Base-by-base conservation (phyloP, 2,113 vertebrate genomes). In the Ceyx melanurus region DNA sequence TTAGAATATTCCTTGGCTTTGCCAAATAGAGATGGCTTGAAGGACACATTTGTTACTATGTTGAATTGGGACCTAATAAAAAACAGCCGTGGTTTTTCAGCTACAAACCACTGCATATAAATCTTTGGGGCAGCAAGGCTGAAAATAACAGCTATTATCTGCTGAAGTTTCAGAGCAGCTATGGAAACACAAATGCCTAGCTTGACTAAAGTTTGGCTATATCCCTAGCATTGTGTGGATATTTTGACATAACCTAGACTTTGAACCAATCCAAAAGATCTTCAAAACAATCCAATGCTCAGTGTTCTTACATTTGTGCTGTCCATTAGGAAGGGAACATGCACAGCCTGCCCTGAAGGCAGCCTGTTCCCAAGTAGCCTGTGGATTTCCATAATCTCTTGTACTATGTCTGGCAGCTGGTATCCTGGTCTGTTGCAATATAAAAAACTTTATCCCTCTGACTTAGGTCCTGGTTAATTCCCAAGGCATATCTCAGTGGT, bases 81-180 rank as follows among this genome's bases (percentile, higher is more conserved):
- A 71, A 96, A 82, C 92, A 94, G 94, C 64, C 43, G 2, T 73
- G 85, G 82, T 82, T 96, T 94, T 91, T 87, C 75, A 95, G 86
- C 71, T 93, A 56, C 81, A 95, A 90, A 89, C 92, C 92, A 31
- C 91, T 87, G 43, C 72, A 33, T 80, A 67, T 93, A 95, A 96
- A 91, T 93, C 89, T 80, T 56, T 17, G 64, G 86, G 94, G 77
- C 51, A 93, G 78, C 78, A 67, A 92, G 22, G 78, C 48, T 93
- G 92, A 87, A 90, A 96, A 95, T 83, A 95, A 89, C 92, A 89
- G 88, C 88, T 88, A 92, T 95, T 93, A 72, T 94, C 88, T 92
- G 58, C 66, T 90, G 62, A 86, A 84, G 50, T 86, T 93, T 87
- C 66, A 87, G 71, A 64, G 72, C 89, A 85, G 26, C 82, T 85